A percentile compares a stretch with the other conserved stretches of the same genome.
Evolutionary conservation across 2,113 vertebrate genomes (phyloP).

Genomic region (Vulpes ferrilata): DNA sequence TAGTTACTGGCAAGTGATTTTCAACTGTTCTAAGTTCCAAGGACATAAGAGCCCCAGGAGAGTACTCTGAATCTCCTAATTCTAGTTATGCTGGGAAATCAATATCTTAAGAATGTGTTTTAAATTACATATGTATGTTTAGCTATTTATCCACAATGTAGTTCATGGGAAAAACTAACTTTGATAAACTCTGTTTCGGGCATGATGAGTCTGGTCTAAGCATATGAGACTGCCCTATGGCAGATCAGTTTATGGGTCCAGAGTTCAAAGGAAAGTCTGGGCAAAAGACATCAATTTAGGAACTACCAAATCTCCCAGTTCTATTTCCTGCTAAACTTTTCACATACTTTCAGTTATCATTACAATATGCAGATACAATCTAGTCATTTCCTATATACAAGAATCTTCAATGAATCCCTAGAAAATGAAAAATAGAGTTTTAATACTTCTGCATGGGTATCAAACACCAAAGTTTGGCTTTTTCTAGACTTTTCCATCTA

Average conservation of each 20-base stretch:
- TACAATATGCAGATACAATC: neutral
- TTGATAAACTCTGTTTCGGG: neutral
- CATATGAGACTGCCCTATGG: neutral
- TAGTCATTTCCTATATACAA: neutral
- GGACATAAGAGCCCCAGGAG: neutral
- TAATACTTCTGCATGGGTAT: neutral
- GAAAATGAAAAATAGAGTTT: slow-evolving; percentile 1
- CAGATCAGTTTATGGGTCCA: neutral
- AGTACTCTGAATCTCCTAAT: too few species aligned
- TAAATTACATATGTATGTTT: neutral
- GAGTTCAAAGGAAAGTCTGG: neutral
- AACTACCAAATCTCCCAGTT: neutral
- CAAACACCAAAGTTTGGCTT: neutral
- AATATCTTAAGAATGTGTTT: neutral
- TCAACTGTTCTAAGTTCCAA: neutral
- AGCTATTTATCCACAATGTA: neutral
- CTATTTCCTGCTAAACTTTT: neutral
- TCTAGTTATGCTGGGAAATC: neutral
- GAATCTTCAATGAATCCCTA: neutral
- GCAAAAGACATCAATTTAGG: neutral
- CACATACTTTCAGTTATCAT: neutral
- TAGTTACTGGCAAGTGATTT: neutral
- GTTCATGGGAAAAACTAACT: neutral
- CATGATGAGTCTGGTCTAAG: neutral
- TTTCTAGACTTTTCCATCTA: neutral